phyloP scores from a whole-genome alignment of 1,140 invertebrate species.

The Calycopis cecrops region DNA sequence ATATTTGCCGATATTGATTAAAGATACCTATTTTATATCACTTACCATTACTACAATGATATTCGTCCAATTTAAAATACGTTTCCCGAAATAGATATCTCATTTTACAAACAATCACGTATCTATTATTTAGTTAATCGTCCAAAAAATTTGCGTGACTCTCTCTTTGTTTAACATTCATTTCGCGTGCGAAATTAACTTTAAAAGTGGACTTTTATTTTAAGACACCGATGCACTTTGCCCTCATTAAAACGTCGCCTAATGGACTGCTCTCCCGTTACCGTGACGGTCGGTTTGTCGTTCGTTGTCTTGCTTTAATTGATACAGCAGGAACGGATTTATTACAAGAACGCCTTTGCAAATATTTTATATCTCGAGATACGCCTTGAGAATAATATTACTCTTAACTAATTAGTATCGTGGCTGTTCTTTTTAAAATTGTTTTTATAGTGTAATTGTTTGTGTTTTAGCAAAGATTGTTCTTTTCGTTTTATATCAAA shows the following conservation, averaged over 20 bases:
- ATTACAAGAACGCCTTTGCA: conserved; percentile 1
- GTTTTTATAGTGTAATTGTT: background rate
- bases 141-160: conserved; percentile 7
- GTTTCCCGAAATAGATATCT: too few species aligned
- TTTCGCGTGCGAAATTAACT: conserved; percentile 17
- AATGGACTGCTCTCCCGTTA: conserved; percentile 2
- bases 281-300: conserved; percentile 9
- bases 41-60: too few species aligned
- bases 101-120: background rate
- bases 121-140: conserved; percentile 4
- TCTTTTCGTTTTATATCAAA: too few species aligned
- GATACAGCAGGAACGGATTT: conserved; percentile 25
- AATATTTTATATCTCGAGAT: conserved; percentile 5
- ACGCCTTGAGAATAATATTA: background rate
- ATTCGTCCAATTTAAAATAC: too few species aligned
- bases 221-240: conserved; percentile 24
- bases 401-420: background rate
- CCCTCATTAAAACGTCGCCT: conserved; percentile 23
- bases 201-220: conserved; percentile 21
- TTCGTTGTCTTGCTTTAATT: conserved; percentile 25
- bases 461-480: too few species aligned
- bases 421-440: background rate
- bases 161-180: conserved; percentile 21
- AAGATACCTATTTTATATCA: too few species aligned
- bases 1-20: too few species aligned